phyloP scores from a whole-genome alignment of 2,888 invertebrate species.

The Incurvaria masculella region DNA sequence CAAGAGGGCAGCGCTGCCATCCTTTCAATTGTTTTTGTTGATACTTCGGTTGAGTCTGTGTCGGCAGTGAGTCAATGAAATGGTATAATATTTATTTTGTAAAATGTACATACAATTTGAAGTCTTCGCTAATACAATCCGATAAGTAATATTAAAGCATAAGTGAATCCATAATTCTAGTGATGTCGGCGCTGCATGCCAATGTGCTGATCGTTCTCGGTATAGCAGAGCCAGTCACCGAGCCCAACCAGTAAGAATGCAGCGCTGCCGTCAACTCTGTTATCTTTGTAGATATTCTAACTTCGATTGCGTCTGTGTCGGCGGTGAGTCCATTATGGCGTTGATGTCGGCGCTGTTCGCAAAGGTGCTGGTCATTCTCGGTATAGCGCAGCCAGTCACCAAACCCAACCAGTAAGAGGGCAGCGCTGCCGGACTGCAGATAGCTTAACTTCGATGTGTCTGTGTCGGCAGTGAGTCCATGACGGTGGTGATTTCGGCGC shows the following conservation, averaged over 20 bases:
- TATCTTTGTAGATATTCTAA: too few relatives aligned
- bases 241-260: constrained; percentile 57
- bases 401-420: constrained; percentile 59
- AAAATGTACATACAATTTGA: too few relatives aligned
- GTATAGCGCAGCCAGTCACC: constrained; percentile 61
- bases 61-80: too few relatives aligned
- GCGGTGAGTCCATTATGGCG: constrained; percentile 58
- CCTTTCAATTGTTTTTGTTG: too few relatives aligned
- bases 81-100: too few relatives aligned
- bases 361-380: constrained; percentile 62
- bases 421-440: constrained; percentile 40
- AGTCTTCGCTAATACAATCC: too few relatives aligned
- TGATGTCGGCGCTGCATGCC: constrained; percentile 63
- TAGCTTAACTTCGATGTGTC: constrained; percentile 19
- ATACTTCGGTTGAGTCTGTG: too few relatives aligned
- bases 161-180: constrained; percentile 59
- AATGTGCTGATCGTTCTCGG: constrained; percentile 64
- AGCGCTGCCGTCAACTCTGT: constrained; percentile 43
- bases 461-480: constrained; percentile 60
- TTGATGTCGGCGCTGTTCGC: constrained; percentile 64
- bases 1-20: too few relatives aligned
- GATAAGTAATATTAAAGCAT: too few relatives aligned
- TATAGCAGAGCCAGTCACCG: constrained; percentile 60
- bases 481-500: constrained; percentile 59
- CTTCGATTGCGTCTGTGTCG: too few relatives aligned